phyloP scores from a whole-genome alignment of 1,140 invertebrate species.

The Drosophila bipectinata region DNA sequence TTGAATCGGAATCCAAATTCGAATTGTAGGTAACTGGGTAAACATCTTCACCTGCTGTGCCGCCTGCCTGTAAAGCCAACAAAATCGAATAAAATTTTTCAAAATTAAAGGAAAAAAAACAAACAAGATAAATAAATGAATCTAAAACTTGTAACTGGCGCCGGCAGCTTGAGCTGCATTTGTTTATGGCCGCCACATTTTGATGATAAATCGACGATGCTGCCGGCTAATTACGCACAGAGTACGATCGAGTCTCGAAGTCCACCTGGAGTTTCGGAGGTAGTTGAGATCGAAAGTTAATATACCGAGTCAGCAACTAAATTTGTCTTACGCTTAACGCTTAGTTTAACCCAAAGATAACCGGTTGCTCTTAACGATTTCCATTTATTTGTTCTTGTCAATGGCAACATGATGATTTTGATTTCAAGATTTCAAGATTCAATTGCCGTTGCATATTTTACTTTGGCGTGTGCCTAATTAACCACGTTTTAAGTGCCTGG shows the following conservation, averaged over 20 bases:
- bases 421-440: conserved; percentile 47
- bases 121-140: conserved; percentile 17
- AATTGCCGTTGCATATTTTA: conserved; percentile 24
- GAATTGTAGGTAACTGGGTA: conserved; percentile 53
- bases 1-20: conserved; percentile 41
- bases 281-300: conserved; percentile 25
- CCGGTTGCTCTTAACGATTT: conserved; percentile 47
- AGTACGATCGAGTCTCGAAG: conserved; percentile 5
- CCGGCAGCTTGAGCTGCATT: conserved; percentile 28
- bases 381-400: conserved; percentile 51
- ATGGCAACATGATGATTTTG: conserved; percentile 54
- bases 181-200: conserved; percentile 45
- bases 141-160: conserved; percentile 34
- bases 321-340: conserved; percentile 51
- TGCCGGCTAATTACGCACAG: conserved; percentile 46
- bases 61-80: conserved; percentile 12
- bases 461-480: conserved; percentile 50
- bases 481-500: conserved; percentile 13
- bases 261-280: conserved; percentile 17
- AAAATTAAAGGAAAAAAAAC: conserved; percentile 2
- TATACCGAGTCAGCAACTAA: conserved; percentile 48
- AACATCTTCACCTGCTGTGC: conserved; percentile 64
- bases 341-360: conserved; percentile 36
- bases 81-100: conserved; percentile 11
- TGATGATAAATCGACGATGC: conserved; percentile 55